Percentiles rank a stretch among this genome's conserved stretches.
Evolutionary conservation across 2,797 vertebrate species (phyloP).

Genomic region (Steatocranus sp.): DNA sequence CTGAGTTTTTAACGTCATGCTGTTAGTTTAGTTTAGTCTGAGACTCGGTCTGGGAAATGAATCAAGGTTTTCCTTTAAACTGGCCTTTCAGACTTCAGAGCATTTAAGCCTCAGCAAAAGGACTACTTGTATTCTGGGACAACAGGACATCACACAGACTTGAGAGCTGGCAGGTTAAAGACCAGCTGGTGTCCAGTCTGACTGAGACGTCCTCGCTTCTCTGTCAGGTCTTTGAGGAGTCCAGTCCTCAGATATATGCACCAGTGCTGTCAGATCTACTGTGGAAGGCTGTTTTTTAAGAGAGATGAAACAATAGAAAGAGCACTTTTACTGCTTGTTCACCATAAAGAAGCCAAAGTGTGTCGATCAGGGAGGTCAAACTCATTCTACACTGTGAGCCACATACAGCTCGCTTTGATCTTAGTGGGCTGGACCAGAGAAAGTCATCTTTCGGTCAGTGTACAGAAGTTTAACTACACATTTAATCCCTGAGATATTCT

Average conservation of each 20-base stretch:
- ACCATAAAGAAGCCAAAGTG: neutral
- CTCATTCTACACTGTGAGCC: neutral
- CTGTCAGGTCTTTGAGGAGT: neutral
- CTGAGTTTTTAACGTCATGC: neutral
- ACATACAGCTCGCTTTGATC: neutral
- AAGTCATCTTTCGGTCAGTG: neutral
- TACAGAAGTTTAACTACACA: neutral
- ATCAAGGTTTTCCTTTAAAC: neutral
- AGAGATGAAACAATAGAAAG: neutral
- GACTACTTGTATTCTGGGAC: neutral
- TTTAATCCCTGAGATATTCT: neutral
- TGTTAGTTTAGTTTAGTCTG: neutral
- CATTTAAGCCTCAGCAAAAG: neutral
- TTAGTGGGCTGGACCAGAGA: fast-evolving
- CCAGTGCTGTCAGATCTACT: neutral
- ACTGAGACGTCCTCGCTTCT: neutral
- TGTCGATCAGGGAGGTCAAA: neutral
- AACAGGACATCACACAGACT: neutral
- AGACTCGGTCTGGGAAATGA: neutral
- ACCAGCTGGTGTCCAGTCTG: neutral
- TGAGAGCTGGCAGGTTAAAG: neutral
- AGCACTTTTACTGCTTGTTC: fast-evolving
- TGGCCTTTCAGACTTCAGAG: neutral
- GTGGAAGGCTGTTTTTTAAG: neutral
- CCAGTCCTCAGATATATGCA: neutral